Percentiles rank a stretch among this genome's conserved stretches.
phyloP scores from a whole-genome alignment of 2,888 invertebrate species.

The Drosophila borborema region DNA sequence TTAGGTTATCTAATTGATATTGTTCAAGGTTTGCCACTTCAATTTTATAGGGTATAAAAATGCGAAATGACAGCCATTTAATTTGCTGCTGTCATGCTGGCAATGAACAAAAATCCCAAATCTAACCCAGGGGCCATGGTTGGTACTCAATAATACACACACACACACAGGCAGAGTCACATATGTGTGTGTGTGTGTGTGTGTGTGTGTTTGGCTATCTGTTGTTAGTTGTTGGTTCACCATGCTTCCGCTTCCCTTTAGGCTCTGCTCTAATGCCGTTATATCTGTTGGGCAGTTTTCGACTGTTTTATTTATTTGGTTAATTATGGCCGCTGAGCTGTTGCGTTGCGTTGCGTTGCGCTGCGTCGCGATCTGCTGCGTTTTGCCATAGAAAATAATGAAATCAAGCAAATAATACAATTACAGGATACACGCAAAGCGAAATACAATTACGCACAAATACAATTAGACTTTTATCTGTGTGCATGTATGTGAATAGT shows the following conservation, averaged over 20 bases:
- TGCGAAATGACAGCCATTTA: slow-evolving; percentile 64
- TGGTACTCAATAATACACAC: slow-evolving; percentile 57
- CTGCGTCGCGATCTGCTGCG: slow-evolving; percentile 18
- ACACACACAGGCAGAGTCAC: neutral
- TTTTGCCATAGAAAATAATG: slow-evolving; percentile 59
- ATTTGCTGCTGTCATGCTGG: slow-evolving; percentile 71
- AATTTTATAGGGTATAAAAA: slow-evolving; percentile 44
- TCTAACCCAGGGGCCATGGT: slow-evolving; percentile 66
- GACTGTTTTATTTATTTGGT: slow-evolving; percentile 79
- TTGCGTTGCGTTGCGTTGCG: slow-evolving; percentile 14
- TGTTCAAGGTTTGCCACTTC: neutral
- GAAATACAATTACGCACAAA: slow-evolving; percentile 72
- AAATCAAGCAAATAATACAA: slow-evolving; percentile 79
- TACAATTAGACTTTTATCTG: slow-evolving; percentile 15
- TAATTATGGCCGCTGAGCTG: slow-evolving; percentile 65
- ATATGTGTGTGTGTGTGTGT: slow-evolving; percentile 7
- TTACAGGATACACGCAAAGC: slow-evolving; percentile 74
- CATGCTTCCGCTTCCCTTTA: slow-evolving; percentile 56
- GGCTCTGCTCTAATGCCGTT: slow-evolving; percentile 42
- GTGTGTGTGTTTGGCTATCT: slow-evolving; percentile 24
- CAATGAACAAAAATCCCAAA: slow-evolving; percentile 72
- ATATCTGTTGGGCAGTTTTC: slow-evolving; percentile 59
- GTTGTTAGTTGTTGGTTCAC: slow-evolving; percentile 17
- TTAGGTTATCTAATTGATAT: slow-evolving; percentile 25
- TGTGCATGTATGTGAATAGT: neutral